These are phyloP conservation scores for Acanthosepion lycidas DNA, from an alignment of 2,888 invertebrate species.

Conservation along the genomic window DNA sequence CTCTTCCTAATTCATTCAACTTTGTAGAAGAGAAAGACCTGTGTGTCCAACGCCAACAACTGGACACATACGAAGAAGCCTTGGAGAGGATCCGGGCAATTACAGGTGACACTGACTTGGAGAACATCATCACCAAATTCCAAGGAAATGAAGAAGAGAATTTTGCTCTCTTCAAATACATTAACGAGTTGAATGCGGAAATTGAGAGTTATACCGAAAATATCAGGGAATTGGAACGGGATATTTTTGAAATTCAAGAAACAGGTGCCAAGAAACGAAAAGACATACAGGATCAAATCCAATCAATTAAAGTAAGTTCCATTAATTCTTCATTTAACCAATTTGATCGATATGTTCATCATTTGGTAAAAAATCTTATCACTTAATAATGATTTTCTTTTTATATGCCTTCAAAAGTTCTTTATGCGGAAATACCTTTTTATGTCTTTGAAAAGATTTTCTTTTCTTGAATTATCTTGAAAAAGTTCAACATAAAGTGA, in stretches of 20 bases:
- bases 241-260: conserved; percentile 56
- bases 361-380: neutral
- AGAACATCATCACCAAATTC: conserved; percentile 81
- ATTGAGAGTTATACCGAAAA: conserved; percentile 63
- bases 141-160: conserved; percentile 89
- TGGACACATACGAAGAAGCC: conserved; percentile 83
- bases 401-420: no score
- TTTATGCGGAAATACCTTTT: no score
- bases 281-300: conserved; percentile 34
- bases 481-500: no score
- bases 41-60: conserved; percentile 81
- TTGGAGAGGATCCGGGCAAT: conserved; percentile 82
- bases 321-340: neutral
- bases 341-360: neutral
- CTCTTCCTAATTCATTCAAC: neutral
- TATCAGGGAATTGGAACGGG: conserved; percentile 76
- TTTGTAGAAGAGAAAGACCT: conserved; percentile 78
- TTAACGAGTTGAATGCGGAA: conserved; percentile 85
- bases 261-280: neutral
- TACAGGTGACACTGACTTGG: conserved; percentile 69
- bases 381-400: no score
- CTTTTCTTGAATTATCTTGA: no score
- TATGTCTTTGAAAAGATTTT: no score
- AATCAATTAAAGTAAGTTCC: neutral
- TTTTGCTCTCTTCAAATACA: conserved; percentile 90